phyloP scores from a whole-genome alignment of 2,113 vertebrate species.

The Hippocampus abdominalis region DNA sequence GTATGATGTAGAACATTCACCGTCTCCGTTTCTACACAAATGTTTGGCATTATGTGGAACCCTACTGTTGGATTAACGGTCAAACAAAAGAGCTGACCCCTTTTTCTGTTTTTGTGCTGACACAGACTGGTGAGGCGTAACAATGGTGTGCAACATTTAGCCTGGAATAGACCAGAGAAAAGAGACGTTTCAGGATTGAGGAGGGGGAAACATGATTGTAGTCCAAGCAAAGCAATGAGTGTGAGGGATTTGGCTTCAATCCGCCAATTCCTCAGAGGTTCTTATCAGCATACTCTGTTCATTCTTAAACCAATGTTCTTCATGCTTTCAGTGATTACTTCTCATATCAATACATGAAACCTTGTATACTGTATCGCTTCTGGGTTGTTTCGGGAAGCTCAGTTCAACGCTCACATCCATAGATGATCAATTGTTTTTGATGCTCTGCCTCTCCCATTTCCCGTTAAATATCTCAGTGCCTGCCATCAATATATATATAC shows the following conservation, averaged over 20 bases:
- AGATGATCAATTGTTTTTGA: background rate
- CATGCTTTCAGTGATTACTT: background rate
- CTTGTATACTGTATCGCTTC: background rate
- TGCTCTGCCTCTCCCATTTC: background rate
- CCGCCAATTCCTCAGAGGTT: background rate
- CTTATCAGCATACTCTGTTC: background rate
- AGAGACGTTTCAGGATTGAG: background rate
- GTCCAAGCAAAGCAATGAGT: background rate
- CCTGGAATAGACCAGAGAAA: background rate
- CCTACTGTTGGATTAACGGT: conserved; percentile 1
- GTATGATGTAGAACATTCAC: conserved; percentile 1
- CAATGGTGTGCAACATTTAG: background rate
- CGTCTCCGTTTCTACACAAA: background rate
- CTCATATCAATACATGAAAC: background rate
- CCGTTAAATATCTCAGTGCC: conserved; percentile 11
- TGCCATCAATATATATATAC: too few relatives aligned
- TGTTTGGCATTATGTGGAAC: background rate
- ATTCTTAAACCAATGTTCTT: background rate
- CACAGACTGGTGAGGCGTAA: background rate
- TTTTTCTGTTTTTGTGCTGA: conserved; percentile 6
- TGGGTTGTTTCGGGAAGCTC: background rate
- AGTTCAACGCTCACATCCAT: background rate
- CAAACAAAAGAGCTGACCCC: conserved; percentile 4
- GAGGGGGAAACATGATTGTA: background rate
- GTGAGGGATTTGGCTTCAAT: background rate